Evolutionary conservation across 92 coral and sea anemone species (phyloP).

Genomic region (Porites divaricata): DNA sequence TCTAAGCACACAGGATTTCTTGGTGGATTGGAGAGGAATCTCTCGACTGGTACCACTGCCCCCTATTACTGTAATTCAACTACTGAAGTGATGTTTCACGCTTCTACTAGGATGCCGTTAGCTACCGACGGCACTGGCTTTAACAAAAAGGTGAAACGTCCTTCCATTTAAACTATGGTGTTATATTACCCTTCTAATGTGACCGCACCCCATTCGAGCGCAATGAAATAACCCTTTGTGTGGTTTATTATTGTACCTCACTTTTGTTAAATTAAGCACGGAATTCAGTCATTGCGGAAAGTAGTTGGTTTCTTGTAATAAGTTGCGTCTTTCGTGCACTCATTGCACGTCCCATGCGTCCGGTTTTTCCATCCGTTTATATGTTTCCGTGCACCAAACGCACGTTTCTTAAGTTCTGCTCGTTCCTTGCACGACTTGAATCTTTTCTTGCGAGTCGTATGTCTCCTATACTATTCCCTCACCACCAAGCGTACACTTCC

Average conservation of each 20-base stretch:
- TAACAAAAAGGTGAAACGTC: slow-evolving; percentile 78
- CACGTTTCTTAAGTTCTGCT: neutral
- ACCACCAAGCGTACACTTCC: neutral
- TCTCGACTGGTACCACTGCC: slow-evolving; percentile 96
- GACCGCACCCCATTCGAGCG: too few species aligned
- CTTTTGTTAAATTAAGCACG: too few species aligned
- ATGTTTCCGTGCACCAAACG: neutral
- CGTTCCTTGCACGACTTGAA: neutral
- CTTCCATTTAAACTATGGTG: neutral
- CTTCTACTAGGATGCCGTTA: slow-evolving; percentile 96
- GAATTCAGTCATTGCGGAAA: too few species aligned
- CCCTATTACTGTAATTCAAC: slow-evolving; percentile 94
- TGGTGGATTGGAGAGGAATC: slow-evolving; percentile 95
- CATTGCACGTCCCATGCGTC: too few species aligned
- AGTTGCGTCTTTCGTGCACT: too few species aligned
- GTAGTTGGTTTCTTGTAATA: too few species aligned
- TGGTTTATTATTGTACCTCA: too few species aligned
- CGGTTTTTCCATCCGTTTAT: too few species aligned
- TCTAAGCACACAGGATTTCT: slow-evolving; percentile 96
- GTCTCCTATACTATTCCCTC: too few species aligned
- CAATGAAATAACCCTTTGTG: too few species aligned
- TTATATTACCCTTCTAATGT: too few species aligned
- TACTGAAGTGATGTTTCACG: slow-evolving; percentile 92
- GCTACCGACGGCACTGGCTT: slow-evolving; percentile 88
- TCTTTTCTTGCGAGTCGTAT: too few species aligned